A percentile compares a stretch with the other conserved stretches of the same genome.
Evolutionary conservation across 53 echinoderm and acorn worm species (phyloP).

Genomic region (Echinometra lucunter): DNA sequence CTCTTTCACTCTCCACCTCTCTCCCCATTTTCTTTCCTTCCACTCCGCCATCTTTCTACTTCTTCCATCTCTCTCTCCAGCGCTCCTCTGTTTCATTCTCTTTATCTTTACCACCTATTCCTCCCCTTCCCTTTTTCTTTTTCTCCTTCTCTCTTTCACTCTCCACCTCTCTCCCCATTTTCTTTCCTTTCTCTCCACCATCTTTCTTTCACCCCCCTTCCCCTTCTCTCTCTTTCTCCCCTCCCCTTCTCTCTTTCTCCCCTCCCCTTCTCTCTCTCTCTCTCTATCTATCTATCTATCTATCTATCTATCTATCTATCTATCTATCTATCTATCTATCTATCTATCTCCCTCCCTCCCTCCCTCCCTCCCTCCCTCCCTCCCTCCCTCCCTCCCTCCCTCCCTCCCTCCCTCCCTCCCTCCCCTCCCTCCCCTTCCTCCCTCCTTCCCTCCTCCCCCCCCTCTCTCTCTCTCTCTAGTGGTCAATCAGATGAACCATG

Average conservation of each 20-base stretch:
- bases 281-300: not conserved
- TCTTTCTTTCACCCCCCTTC: no score
- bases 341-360: not conserved
- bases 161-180: no score
- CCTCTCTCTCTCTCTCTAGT: not conserved
- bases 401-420: no score
- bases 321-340: no score
- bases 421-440: not conserved
- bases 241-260: no score
- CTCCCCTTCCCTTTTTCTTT: no score
- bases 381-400: no score
- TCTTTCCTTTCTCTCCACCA: not conserved
- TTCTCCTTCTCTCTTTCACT: not conserved
- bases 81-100: not conserved
- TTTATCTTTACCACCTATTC: not conserved
- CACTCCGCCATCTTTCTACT: no score
- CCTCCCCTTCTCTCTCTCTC: not conserved
- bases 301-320: not conserved
- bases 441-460: not conserved
- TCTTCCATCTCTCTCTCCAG: not conserved
- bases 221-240: no score
- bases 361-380: no score
- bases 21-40: not conserved
- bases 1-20: not conserved
- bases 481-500: no score